Percentiles rank a stretch among this genome's conserved stretches.
Conservation (phyloP, 2,888 invertebrate species). For the Mimachlamys varia region DNA sequence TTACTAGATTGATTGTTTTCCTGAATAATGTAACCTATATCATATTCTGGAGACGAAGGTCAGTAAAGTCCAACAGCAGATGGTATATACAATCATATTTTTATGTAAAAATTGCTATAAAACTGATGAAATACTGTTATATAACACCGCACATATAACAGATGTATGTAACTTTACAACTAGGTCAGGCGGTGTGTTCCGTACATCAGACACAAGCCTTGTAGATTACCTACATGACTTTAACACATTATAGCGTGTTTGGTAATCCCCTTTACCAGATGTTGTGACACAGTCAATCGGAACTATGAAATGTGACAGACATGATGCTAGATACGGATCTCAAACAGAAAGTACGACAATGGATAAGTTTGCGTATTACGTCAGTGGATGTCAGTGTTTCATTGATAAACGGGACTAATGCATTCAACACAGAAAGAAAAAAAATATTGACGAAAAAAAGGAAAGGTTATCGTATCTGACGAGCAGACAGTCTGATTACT, state of each 20-base stretch:
- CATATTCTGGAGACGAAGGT: too few relatives aligned
- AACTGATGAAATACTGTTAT: too few relatives aligned
- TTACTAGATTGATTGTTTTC: too few relatives aligned
- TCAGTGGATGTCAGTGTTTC: not conserved
- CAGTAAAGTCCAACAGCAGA: too few relatives aligned
- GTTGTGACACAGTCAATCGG: not conserved
- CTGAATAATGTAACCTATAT: too few relatives aligned
- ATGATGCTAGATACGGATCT: not conserved
- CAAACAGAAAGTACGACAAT: not conserved
- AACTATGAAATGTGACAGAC: not conserved
- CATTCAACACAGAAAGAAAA: not conserved
- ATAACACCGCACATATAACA: too few relatives aligned
- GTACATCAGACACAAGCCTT: not conserved
- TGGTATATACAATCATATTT: too few relatives aligned
- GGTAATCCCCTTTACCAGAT: constrained; percentile 8
- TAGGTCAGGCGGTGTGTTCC: not conserved
- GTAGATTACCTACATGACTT: not conserved
- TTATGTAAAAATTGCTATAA: too few relatives aligned
- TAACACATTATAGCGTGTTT: not conserved
- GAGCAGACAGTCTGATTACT: not conserved
- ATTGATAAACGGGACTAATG: not conserved
- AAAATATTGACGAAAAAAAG: not conserved
- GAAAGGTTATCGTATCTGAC: not conserved
- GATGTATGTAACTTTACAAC: not conserved
- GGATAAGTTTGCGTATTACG: not conserved